These are phyloP conservation scores for Brachypteracias leptosomus DNA, from an alignment of 2,113 vertebrate genomes.

Conservation along the genomic window DNA sequence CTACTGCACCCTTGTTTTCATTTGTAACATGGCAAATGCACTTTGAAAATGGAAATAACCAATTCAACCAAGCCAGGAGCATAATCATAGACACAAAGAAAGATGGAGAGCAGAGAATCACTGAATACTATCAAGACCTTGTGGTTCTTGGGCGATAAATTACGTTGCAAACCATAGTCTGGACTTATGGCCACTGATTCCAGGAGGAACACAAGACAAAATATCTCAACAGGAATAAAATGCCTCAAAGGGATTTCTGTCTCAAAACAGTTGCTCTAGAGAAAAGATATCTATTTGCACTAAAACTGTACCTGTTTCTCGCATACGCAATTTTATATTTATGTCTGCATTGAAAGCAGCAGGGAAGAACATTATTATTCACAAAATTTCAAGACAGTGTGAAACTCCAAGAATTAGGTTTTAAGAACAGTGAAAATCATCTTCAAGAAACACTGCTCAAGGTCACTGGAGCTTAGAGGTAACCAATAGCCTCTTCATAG, in stretches of 20 bases:
- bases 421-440: not conserved
- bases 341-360: not conserved
- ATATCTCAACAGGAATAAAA: not conserved
- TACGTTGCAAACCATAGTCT: not conserved
- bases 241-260: not conserved
- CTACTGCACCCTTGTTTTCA: not conserved
- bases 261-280: not conserved
- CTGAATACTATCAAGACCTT: not conserved
- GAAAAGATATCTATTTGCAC: not conserved
- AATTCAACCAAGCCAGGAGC: not conserved
- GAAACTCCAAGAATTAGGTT: not conserved
- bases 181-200: not conserved
- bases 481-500: not conserved
- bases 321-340: not conserved
- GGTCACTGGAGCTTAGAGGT: not conserved
- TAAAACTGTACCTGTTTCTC: not conserved
- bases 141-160: not conserved
- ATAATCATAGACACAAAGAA: not conserved
- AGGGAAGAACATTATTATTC: not conserved
- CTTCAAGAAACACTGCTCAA: not conserved
- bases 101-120: not conserved
- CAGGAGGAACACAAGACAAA: not conserved
- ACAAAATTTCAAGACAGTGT: not conserved
- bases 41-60: not conserved
- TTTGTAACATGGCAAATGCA: not conserved